Percentiles rank a stretch among this genome's conserved stretches.
phyloP scores from a whole-genome alignment of 2,113 vertebrate species.

The Sebastes fasciatus region DNA sequence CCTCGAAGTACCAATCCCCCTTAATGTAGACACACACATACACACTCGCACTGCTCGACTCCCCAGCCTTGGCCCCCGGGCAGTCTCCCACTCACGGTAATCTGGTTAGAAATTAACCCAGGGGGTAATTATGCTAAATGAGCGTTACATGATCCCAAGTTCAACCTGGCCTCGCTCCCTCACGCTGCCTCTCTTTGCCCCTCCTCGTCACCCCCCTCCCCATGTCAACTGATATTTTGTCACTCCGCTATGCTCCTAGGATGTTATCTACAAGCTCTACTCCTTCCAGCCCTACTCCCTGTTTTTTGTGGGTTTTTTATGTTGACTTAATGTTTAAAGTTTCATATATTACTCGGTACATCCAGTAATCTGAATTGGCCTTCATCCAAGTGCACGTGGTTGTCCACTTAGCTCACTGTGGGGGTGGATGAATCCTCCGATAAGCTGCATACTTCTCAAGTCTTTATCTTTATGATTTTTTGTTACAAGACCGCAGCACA shows the following conservation, averaged over 20 bases:
- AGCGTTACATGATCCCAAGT: slow-evolving; percentile 65
- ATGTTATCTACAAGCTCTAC: slow-evolving; percentile 36
- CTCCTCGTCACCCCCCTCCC: background rate
- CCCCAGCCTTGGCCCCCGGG: slow-evolving; percentile 18
- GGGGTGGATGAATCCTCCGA: slow-evolving; percentile 12
- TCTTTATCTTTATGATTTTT: background rate
- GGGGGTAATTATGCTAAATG: slow-evolving; percentile 78
- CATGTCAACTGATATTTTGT: slow-evolving; percentile 22
- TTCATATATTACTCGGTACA: background rate
- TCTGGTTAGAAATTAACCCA: slow-evolving; percentile 78
- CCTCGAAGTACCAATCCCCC: slow-evolving; percentile 37
- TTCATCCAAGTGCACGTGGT: background rate
- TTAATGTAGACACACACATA: slow-evolving; percentile 42
- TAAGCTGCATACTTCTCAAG: slow-evolving; percentile 2
- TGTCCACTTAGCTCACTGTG: background rate
- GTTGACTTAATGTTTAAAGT: background rate
- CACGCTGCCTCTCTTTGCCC: background rate
- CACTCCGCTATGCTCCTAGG: background rate
- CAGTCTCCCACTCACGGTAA: slow-evolving; percentile 45
- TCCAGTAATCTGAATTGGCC: background rate
- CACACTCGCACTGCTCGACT: slow-evolving; percentile 16
- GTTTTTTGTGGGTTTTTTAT: background rate
- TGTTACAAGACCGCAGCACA: background rate
- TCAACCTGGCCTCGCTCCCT: slow-evolving; percentile 33
- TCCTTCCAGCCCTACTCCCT: background rate